Evolutionary conservation across 2,797 vertebrate species (phyloP).

Genomic region (Scolopax rusticola): DNA sequence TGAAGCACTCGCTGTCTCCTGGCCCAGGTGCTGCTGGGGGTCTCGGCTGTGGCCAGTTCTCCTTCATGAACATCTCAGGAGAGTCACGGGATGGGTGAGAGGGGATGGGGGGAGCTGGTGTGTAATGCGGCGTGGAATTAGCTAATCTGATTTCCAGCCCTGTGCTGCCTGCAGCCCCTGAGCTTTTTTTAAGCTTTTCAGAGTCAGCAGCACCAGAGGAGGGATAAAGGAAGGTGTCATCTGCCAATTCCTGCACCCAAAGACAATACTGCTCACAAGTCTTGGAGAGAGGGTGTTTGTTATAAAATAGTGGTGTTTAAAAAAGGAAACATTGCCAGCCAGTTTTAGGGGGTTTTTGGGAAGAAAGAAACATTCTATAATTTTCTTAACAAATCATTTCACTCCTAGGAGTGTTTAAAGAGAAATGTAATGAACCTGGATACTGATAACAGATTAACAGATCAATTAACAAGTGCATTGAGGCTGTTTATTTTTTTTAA

Average conservation of each 20-base stretch:
- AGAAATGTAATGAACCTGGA: neutral
- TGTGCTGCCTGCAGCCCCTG: neutral
- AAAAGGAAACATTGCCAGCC: neutral
- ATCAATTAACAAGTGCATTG: constrained; percentile 4
- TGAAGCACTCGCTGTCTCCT: rapidly evolving
- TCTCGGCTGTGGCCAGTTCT: neutral
- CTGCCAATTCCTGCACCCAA: neutral
- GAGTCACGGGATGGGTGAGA: neutral
- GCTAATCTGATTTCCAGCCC: neutral
- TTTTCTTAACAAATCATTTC: neutral
- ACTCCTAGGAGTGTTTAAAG: neutral
- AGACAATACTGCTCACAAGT: neutral
- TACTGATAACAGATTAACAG: constrained; percentile 32
- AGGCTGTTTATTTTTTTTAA: neutral
- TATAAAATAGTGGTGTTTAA: neutral
- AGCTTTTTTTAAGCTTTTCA: neutral
- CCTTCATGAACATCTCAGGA: rapidly evolving
- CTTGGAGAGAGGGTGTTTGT: neutral
- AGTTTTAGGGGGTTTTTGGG: neutral
- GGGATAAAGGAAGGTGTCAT: neutral
- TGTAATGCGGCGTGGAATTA: neutral
- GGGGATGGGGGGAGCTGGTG: neutral
- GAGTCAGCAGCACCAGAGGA: neutral
- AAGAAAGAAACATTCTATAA: neutral
- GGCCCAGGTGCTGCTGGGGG: neutral